Base-by-base conservation (phyloP, 2,797 vertebrate species). In the Trachurus trachurus region DNA sequence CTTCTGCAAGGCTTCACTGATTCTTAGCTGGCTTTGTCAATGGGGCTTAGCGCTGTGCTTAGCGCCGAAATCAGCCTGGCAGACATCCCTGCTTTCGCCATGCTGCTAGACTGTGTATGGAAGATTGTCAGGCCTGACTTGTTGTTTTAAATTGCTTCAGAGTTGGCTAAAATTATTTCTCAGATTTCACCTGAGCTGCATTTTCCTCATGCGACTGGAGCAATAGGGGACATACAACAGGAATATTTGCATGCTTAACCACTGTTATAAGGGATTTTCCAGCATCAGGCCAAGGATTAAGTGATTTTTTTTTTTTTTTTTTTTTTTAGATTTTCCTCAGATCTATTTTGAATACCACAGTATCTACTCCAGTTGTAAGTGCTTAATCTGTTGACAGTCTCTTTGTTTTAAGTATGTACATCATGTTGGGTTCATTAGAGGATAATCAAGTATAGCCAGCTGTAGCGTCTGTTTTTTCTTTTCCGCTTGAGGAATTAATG, bases 11-110 rank as follows among this genome's bases (percentile, higher is more conserved):
- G 87, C 86, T 88, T 88, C 84, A 69, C 84, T 76, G 86, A 81
- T 85, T 85, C 88, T 90, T 83, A 84, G 87, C 87, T 88, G 89
- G 80, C 87, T 92, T 89, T 91, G 78, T 89, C 88, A 87, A 73
- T 71, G 77, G 82, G 76, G 87, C 86, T 88, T 90, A 88, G 83
- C 34, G 44, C 75, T 6, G 31, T 39, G 79, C 85, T 87, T 63
- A 66, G 76, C 57, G 71, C 88, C 88, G 88, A 68, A 82, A 89
- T 78, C 83, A 76, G 83, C 83, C 89, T 89, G 87, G 88, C 89
- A 87, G 80, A 79, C 64, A 49, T 78, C 49, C 62, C 63, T 37
- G 66, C 84, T 84, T 84, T 90, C 49, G 37, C 69, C 78, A 71
- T 39, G 76, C 85, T 81, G 34, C 76, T 64, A 9, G 50, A 78